Evolutionary conservation across 2,888 invertebrate species (phyloP).

Genomic region (Drosophila longiperda): DNA sequence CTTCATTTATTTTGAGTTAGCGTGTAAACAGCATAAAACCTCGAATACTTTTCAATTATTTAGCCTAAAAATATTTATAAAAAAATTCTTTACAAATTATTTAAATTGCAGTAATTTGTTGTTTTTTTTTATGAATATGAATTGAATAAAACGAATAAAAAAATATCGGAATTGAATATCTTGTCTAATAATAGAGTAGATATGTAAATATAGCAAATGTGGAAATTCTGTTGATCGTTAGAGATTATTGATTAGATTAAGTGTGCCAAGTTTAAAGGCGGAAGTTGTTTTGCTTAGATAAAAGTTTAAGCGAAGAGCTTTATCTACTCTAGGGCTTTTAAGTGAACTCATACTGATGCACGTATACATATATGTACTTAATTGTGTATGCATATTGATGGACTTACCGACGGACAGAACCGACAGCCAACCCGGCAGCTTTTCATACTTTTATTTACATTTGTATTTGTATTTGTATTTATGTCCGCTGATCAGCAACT

Average conservation of each 20-base stretch:
- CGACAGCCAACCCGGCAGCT: constrained; percentile 51
- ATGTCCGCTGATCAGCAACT: constrained; percentile 3
- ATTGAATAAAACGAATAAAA: background rate
- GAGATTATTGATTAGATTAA: constrained; percentile 12
- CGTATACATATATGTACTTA: background rate
- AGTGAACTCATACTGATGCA: constrained; percentile 12
- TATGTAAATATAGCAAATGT: background rate
- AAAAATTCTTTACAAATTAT: background rate
- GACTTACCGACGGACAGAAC: constrained; percentile 29
- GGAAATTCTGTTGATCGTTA: constrained; percentile 4
- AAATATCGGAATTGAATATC: background rate
- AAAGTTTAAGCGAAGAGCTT: constrained; percentile 33
- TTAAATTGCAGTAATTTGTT: background rate
- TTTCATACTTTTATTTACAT: constrained; percentile 29
- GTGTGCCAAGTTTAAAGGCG: constrained; percentile 40
- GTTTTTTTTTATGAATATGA: background rate
- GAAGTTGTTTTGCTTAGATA: constrained; percentile 28
- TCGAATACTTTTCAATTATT: constrained; percentile 40
- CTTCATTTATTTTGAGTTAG: constrained; percentile 11
- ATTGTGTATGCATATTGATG: constrained; percentile 39
- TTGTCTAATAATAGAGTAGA: background rate
- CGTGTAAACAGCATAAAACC: constrained; percentile 12
- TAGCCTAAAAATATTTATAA: background rate
- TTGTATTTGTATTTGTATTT: constrained; percentile 27
- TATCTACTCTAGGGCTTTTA: constrained; percentile 34